Evolutionary conservation across 2,888 invertebrate species (phyloP), one percentile per base, ranked within the genome.

Genomic region (Agrenia bidenticulata): DNA sequence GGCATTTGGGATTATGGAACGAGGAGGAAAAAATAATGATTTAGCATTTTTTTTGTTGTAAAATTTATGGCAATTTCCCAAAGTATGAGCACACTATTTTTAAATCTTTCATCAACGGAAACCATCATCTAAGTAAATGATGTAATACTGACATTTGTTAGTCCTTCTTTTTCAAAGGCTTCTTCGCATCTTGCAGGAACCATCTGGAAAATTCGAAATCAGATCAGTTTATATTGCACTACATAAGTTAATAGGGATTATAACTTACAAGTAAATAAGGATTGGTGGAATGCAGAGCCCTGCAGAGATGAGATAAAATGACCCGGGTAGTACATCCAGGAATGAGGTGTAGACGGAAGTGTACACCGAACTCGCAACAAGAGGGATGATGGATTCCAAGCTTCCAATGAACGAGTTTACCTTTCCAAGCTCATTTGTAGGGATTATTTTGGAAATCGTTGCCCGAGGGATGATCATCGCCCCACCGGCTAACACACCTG

Each of bases 401-500:
- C 86, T 84, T 32, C 87, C 84, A 77, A 87, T 84, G 59, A 89
- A 80, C 0, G 89, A 85, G 77, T 88, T 89, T 26, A 88, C 84
- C 58, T 77, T 79, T 83, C 91, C 92, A 81, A 89, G 84, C 78
- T 92, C 91, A 41, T 85, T 81, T 0, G 84, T 80, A 0, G 87
- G 84, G 27, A 91, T 85, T 24, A 89, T 83, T 81, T 92, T 92
- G 0, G 91, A 91, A 0, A 88, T 86, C 84, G 91, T 88, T 0
- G 91, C 88, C n/a, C 92, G 83, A 11, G 73, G 67, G 13, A 72
- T 68, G 26, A 73, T 59, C 67, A 71, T 72, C 1, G 53, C 57
- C 1, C 70, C 69, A 11, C 72, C 71, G 41, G 61, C 51, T 4
- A 75, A 55, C 2, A 75, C 26, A 27, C 58, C 53, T 11, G 69